Conservation (phyloP, 2,888 invertebrate species). For the Notodonta dromedarius region DNA sequence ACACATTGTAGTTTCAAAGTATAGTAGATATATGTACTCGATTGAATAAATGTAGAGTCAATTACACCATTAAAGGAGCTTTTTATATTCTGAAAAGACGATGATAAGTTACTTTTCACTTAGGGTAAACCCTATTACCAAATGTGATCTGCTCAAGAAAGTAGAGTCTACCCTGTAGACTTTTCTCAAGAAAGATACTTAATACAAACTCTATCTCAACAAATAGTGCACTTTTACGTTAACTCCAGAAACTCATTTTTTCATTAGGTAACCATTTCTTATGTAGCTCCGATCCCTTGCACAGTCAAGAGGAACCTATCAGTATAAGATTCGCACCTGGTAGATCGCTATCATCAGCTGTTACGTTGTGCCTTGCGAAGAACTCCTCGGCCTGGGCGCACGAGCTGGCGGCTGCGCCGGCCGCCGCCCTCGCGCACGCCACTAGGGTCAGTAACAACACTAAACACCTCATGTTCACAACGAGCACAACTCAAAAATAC, state of each 20-base stretch:
- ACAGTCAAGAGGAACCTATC: slow-evolving; percentile 25
- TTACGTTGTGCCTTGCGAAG: slow-evolving; percentile 74
- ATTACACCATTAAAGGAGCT: too few species aligned
- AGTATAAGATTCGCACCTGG: slow-evolving; percentile 68
- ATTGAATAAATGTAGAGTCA: too few species aligned
- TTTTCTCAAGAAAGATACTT: background rate
- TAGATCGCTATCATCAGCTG: slow-evolving; percentile 77
- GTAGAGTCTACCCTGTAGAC: too few species aligned
- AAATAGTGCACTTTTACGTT: background rate
- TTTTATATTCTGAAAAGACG: too few species aligned
- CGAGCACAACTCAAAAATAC: slow-evolving; percentile 44
- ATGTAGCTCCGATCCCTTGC: background rate
- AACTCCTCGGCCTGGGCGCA: slow-evolving; percentile 68
- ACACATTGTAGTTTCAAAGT: too few species aligned
- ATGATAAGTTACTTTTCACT: too few species aligned
- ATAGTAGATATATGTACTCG: too few species aligned
- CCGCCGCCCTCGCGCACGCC: slow-evolving; percentile 54
- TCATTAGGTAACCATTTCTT: background rate
- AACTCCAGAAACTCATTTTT: background rate
- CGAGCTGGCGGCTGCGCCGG: slow-evolving; percentile 60
- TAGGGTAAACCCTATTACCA: too few species aligned
- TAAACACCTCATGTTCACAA: slow-evolving; percentile 78
- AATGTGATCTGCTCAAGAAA: too few species aligned
- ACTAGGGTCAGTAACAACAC: slow-evolving; percentile 64
- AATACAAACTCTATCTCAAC: background rate